Conservation (phyloP, 2,888 invertebrate species). For the Sialis lutaria region DNA sequence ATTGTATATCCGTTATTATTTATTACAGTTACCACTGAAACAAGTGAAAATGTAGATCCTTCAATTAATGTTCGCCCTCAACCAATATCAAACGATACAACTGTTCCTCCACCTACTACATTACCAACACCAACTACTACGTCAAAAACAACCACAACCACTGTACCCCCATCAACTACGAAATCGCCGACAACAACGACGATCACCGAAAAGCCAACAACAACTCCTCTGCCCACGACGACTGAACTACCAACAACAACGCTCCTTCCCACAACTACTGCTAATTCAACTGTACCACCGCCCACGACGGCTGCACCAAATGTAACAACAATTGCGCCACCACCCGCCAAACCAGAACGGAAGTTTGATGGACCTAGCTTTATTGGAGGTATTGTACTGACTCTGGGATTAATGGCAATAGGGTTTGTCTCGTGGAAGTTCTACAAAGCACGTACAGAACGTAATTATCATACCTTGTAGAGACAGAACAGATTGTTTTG, state of each 20-base stretch:
- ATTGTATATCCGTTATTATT: too few species aligned
- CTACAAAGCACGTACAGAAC: constrained; percentile 69
- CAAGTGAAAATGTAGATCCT: too few species aligned
- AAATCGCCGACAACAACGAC: constrained; percentile 9
- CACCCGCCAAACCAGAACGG: constrained; percentile 17
- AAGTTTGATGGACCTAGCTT: constrained; percentile 63
- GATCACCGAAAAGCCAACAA: constrained; percentile 17
- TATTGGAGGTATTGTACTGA: constrained; percentile 71
- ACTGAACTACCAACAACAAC: constrained; percentile 6
- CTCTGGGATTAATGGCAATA: constrained; percentile 60
- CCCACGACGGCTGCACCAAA: constrained; percentile 11
- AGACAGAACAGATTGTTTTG: too few species aligned
- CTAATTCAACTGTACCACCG: constrained; percentile 10
- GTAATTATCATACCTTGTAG: constrained; percentile 74
- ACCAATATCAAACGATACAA: not conserved
- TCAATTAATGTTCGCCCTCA: not conserved
- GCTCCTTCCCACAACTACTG: constrained; percentile 10
- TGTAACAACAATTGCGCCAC: constrained; percentile 10
- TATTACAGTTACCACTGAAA: too few species aligned
- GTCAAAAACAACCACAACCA: constrained; percentile 8
- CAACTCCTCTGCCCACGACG: constrained; percentile 15
- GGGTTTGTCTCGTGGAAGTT: constrained; percentile 73
- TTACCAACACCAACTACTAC: not conserved
- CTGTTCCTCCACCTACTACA: not conserved
- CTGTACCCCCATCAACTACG: constrained; percentile 7